phyloP scores from a whole-genome alignment of 2,113 vertebrate species.

The Aphyosemion australe region DNA sequence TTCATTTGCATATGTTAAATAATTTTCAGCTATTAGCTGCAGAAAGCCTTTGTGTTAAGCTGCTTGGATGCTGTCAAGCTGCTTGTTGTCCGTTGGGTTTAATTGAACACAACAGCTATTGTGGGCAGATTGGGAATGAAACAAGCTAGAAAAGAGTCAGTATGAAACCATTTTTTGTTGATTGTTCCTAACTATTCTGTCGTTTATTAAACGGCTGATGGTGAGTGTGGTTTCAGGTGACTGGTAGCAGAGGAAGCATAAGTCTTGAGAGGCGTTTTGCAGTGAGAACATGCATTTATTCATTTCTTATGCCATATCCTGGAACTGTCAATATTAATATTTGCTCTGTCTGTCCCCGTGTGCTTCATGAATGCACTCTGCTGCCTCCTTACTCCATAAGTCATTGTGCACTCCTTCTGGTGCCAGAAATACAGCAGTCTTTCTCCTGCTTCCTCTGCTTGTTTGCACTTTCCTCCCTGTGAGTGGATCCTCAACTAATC shows the following conservation, averaged over 20 bases:
- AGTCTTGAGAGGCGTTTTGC: slow-evolving; percentile 19
- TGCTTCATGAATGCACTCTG: slow-evolving; percentile 4
- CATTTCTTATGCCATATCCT: slow-evolving; percentile 31
- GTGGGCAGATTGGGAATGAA: not conserved
- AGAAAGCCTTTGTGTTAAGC: slow-evolving; percentile 30
- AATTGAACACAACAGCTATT: not conserved
- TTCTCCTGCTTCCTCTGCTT: slow-evolving; percentile 11
- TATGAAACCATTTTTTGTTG: not conserved
- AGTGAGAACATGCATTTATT: slow-evolving; percentile 33
- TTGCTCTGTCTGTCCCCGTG: slow-evolving; percentile 13
- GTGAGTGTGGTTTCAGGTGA: not conserved
- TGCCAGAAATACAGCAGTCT: slow-evolving; percentile 37
- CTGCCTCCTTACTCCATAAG: slow-evolving; percentile 4
- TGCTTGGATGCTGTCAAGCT: slow-evolving; percentile 25
- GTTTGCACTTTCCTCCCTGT: slow-evolving; percentile 25
- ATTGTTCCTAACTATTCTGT: not conserved
- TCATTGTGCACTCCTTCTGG: slow-evolving; percentile 9
- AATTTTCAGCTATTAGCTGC: slow-evolving; percentile 7
- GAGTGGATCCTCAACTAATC: slow-evolving; percentile 52
- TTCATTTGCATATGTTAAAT: slow-evolving; percentile 35
- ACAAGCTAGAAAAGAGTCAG: not conserved
- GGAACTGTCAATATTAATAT: slow-evolving; percentile 45
- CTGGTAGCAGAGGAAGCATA: not conserved
- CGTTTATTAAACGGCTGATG: not conserved
- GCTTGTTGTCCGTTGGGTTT: not conserved